phyloP scores from a whole-genome alignment of 2,113 vertebrate genomes.

The Gorsachius goisagi region DNA sequence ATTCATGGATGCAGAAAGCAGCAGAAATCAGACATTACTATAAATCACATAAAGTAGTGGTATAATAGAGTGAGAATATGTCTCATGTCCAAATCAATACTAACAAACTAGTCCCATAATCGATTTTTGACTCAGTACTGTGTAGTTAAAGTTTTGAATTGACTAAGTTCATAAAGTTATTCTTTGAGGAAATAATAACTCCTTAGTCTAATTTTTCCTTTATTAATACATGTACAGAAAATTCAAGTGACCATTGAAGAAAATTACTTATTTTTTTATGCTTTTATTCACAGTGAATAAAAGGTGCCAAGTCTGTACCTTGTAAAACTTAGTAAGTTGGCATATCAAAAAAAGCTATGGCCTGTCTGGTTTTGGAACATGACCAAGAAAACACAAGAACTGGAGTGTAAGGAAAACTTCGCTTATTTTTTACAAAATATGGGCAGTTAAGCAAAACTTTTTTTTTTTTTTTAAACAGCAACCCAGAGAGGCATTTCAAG shows the following conservation, averaged over 20 bases:
- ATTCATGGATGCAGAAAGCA: background rate
- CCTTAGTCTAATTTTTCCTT: background rate
- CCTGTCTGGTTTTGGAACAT: background rate
- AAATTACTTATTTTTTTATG: background rate
- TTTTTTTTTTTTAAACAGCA: background rate
- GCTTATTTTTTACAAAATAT: background rate
- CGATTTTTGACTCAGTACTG: background rate
- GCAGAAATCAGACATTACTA: background rate
- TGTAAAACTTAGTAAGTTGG: constrained; percentile 9
- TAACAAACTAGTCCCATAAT: background rate
- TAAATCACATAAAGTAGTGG: background rate
- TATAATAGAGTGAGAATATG: background rate
- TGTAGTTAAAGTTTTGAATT: background rate
- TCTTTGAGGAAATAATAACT: background rate
- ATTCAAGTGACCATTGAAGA: background rate
- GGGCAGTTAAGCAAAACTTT: background rate
- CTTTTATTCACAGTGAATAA: background rate
- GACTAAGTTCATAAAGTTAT: background rate
- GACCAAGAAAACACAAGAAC: background rate
- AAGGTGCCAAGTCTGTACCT: background rate
- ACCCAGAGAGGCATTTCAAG: background rate
- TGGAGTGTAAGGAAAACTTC: background rate
- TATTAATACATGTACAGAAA: background rate
- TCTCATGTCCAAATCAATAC: background rate
- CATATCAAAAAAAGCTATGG: background rate